Base-by-base conservation (phyloP, 2,888 invertebrate species). In the Nipponacmea schrenckii region DNA sequence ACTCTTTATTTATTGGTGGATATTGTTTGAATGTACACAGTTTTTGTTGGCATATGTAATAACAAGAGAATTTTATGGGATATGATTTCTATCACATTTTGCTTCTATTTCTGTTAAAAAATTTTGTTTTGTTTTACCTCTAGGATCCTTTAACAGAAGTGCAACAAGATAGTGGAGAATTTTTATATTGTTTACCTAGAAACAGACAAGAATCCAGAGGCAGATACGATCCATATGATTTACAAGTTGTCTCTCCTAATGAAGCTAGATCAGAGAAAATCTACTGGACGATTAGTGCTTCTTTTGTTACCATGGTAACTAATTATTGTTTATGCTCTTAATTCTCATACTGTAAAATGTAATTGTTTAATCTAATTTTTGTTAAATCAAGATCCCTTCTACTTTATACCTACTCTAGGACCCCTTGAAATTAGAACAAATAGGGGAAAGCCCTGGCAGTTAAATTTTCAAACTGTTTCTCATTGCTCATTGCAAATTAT, bases 201-300 rank as follows among this genome's bases (percentile, higher is more conserved):
- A 79, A 85, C 65, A 79, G 84, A 20, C 71, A 79, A 31, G 76
- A 84, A 27, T 79, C 74, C 14, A 74, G 83, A 63, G 82, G 80
- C 0, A 76, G 84, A 7, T 87, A 87, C 74, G 84, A 87, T 76
- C 88, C 88, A 0, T 88, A 87, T 76, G 85, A 88, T 74, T 81
- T 88, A 46, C 83, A 86, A 75, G 83, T 87, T 20, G 87, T 87
- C 39, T 86, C 87, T 0, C 81, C 86, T 10, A 81, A 87, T 76
- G 79, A 76, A 48, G 87, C 87, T 15, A 74, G 85, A 14, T 67
- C 79, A 31, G 75, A 77, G n/a, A 74, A 74, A 17, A 76, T 85
- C 39, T 88, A 86, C 80, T 88, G 85, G 82, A 88, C 87, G 0
- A 83, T 86, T 64, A 87, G 84, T 77, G 87, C 88, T 5, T 86